phyloP scores from a whole-genome alignment of 2,113 vertebrate species.

The Prunella fulvescens region DNA sequence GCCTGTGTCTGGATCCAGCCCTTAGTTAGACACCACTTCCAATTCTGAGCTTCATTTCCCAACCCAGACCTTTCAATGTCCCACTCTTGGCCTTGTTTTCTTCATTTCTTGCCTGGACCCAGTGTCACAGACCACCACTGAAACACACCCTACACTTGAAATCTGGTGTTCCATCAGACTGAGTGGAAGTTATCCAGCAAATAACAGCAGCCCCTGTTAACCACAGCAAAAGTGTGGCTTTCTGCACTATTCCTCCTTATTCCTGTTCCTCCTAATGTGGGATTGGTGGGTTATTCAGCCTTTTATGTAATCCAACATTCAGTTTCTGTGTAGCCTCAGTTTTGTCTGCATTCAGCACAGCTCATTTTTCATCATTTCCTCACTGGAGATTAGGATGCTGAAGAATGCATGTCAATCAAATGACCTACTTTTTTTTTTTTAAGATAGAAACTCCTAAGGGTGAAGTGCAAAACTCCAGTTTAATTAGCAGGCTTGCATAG shows the following conservation, averaged over 20 bases:
- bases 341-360: background rate
- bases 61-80: background rate
- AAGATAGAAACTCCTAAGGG: conserved; percentile 55
- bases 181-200: background rate
- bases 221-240: background rate
- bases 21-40: background rate
- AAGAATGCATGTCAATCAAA: conserved; percentile 60
- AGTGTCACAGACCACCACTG: background rate
- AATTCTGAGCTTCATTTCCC: background rate
- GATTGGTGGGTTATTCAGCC: background rate
- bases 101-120: background rate
- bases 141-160: background rate
- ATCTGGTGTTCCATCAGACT: background rate
- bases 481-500: conserved; percentile 67
- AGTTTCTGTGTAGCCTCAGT: background rate
- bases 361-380: background rate
- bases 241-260: background rate
- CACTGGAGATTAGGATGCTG: conserved; percentile 23
- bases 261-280: background rate
- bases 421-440: conserved; percentile 77
- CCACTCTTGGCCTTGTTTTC: background rate
- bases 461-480: conserved; percentile 58
- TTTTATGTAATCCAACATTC: background rate
- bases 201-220: background rate
- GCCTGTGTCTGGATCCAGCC: background rate